A percentile compares a stretch with the other conserved stretches of the same genome.
Conservation (phyloP, 2,113 vertebrate genomes). For the Panthera uncia region DNA sequence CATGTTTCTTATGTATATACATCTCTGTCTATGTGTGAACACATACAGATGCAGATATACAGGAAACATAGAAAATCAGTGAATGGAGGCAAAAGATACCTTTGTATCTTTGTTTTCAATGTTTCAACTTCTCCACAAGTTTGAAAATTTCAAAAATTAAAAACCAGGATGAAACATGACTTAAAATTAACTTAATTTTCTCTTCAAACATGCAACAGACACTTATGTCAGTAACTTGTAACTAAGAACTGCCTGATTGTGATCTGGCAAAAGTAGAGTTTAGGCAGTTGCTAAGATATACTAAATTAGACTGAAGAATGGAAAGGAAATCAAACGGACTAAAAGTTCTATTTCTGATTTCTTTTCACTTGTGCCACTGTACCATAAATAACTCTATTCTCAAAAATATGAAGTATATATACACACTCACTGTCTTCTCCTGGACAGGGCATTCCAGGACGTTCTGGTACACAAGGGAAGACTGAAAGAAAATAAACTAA, state of each 20-base stretch:
- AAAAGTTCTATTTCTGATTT: not conserved
- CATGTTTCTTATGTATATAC: not conserved
- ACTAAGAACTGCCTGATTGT: not conserved
- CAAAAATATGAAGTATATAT: not conserved
- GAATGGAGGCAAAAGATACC: not conserved
- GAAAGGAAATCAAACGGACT: not conserved
- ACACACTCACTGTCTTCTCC: conserved; percentile 97
- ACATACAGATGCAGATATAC: not conserved
- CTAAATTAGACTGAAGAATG: not conserved
- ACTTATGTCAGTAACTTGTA: not conserved
- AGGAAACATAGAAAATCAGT: not conserved
- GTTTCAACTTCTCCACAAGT: not conserved
- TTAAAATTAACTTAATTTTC: not conserved
- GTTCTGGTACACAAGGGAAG: conserved; percentile 97
- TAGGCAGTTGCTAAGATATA: not conserved
- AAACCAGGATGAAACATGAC: not conserved
- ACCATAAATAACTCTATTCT: conserved; percentile 11
- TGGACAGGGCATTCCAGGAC: conserved; percentile 97
- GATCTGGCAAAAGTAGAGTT: not conserved
- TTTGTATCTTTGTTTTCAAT: not conserved
- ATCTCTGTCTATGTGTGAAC: not conserved
- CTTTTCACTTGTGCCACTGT: not conserved
- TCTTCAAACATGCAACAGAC: not conserved
- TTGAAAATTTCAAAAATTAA: conserved; percentile 50
- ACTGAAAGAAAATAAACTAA: conserved; percentile 84